Conservation (phyloP, 2,888 invertebrate genomes). For the Parnassius orleans region DNA sequence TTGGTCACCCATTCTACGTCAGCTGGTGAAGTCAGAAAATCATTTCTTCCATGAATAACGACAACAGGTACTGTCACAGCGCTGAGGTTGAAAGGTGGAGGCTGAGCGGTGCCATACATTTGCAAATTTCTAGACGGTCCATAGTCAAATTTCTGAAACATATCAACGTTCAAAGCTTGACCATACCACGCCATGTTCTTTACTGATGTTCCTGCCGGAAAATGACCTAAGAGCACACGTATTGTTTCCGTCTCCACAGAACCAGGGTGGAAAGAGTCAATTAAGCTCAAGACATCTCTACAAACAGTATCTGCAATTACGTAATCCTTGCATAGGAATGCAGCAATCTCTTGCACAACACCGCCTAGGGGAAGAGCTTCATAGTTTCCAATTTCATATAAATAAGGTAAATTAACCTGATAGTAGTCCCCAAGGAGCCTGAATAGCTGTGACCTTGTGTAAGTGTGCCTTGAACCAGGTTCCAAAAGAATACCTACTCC, state of each 20-base stretch:
- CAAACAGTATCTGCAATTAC: too few species aligned
- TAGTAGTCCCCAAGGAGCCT: constrained; percentile 36
- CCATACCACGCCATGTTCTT: constrained; percentile 59
- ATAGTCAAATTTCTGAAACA: constrained; percentile 58
- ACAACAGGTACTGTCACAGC: too few species aligned
- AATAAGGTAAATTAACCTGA: constrained; percentile 34
- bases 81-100: too few species aligned
- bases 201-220: constrained; percentile 56
- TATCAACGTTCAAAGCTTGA: constrained; percentile 44
- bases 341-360: too few species aligned
- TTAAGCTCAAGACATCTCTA: too few species aligned
- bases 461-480: constrained; percentile 77
- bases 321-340: too few species aligned
- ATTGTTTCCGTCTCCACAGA: too few species aligned
- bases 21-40: too few species aligned
- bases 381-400: constrained; percentile 23
- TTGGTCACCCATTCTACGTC: too few species aligned
- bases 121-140: constrained; percentile 45
- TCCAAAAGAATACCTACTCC: constrained; percentile 79
- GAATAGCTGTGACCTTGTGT: constrained; percentile 27
- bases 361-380: too few species aligned
- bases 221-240: constrained; percentile 50
- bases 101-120: background rate
- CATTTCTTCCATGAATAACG: too few species aligned
- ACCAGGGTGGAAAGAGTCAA: too few species aligned